These are phyloP conservation scores for Excalfactoria chinensis DNA, from an alignment of 2,113 vertebrate genomes.

Conservation along the genomic window DNA sequence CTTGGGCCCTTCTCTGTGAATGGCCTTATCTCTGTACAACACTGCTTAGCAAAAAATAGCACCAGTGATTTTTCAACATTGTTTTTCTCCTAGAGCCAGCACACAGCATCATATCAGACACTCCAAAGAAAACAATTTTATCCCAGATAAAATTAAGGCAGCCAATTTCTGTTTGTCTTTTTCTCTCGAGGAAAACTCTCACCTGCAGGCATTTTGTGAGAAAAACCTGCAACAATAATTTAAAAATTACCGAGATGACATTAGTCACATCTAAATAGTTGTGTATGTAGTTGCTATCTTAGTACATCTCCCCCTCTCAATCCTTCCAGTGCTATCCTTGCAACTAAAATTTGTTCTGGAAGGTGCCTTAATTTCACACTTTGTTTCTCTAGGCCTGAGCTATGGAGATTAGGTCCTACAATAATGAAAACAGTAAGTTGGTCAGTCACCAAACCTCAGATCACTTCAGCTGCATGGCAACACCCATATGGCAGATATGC, in stretches of 20 bases:
- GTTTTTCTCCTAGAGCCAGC: no score
- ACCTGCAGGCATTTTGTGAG: accelerated
- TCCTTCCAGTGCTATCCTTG: not conserved
- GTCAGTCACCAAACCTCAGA: not conserved
- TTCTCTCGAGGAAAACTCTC: not conserved
- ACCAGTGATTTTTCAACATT: no score
- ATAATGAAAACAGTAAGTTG: not conserved
- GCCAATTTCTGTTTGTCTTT: not conserved
- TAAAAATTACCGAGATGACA: not conserved
- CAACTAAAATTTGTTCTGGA: not conserved
- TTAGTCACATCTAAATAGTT: not conserved
- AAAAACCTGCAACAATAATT: not conserved
- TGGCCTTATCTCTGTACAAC: no score
- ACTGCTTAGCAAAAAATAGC: no score
- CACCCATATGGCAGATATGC: not conserved
- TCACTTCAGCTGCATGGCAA: not conserved
- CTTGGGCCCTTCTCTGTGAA: no score
- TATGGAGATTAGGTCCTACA: not conserved
- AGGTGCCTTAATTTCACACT: not conserved
- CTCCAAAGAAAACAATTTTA: no score
- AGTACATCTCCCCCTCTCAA: not conserved
- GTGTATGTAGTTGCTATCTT: not conserved
- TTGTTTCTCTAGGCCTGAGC: not conserved
- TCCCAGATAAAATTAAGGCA: not conserved
- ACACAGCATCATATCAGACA: no score